Evolutionary conservation across 1,140 invertebrate species (phyloP).

Genomic region (Ceratina calcarata): DNA sequence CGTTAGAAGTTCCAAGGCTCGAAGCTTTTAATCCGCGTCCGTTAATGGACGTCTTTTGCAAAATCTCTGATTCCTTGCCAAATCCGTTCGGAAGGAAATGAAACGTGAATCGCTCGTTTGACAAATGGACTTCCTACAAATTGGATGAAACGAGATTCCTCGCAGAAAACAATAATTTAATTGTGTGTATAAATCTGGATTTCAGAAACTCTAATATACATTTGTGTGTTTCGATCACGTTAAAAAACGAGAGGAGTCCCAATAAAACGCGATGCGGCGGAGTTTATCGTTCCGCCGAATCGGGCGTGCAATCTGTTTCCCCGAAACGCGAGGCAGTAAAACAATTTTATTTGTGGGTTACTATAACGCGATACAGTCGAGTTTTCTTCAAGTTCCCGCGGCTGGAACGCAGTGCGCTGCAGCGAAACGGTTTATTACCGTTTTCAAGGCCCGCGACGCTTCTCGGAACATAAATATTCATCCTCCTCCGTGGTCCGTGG

Average conservation of each 20-base stretch:
- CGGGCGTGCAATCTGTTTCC: neutral
- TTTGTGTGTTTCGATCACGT: no score
- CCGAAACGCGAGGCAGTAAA: neutral
- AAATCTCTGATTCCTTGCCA: no score
- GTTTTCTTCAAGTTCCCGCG: constrained; percentile 7
- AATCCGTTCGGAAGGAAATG: no score
- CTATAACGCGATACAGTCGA: neutral
- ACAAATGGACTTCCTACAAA: no score
- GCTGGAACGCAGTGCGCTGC: constrained; percentile 52
- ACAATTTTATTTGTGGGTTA: constrained; percentile 16
- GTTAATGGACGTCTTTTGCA: no score
- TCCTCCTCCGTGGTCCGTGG: constrained; percentile 36
- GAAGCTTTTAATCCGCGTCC: no score
- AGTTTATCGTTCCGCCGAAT: neutral
- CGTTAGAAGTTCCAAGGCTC: no score
- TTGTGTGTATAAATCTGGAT: no score
- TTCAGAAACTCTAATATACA: no score
- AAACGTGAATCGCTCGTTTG: no score
- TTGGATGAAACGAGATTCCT: no score
- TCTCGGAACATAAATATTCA: constrained; percentile 60
- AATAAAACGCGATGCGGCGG: neutral
- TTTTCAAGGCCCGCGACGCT: constrained; percentile 52
- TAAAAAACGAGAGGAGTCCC: neutral
- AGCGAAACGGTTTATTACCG: constrained; percentile 57
- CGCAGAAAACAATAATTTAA: no score